Conservation (phyloP, 2,797 vertebrate species). For the Melanotaenia parkinsoni region DNA sequence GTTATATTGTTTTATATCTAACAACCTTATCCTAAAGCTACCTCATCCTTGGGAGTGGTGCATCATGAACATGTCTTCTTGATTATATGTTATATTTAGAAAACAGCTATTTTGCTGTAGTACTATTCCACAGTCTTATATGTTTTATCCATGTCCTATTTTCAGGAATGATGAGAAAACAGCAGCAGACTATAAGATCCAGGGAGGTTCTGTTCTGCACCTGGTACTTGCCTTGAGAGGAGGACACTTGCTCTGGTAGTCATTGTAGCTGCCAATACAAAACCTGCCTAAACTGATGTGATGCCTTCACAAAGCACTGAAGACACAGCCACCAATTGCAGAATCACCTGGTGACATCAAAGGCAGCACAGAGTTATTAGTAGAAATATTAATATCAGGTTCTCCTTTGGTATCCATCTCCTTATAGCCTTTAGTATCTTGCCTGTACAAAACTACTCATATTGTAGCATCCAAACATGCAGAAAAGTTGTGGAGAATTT, state of each 20-base stretch:
- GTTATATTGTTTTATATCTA: neutral
- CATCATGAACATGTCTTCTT: neutral
- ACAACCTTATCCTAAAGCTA: neutral
- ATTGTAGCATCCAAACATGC: conserved; percentile 6
- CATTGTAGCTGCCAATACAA: conserved; percentile 47
- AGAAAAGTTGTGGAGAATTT: conserved; percentile 27
- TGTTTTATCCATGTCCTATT: neutral
- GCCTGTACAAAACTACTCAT: conserved; percentile 2
- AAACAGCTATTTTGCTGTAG: neutral
- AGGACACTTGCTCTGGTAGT: conserved; percentile 62
- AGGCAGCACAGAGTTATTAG: conserved; percentile 10
- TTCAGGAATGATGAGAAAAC: conserved; percentile 95
- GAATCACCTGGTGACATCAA: conserved; percentile 17
- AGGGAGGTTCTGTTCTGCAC: conserved; percentile 93
- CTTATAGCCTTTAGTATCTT: conserved; percentile 14
- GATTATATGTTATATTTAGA: neutral
- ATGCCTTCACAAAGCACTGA: conserved; percentile 24
- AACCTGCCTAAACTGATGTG: conserved; percentile 32
- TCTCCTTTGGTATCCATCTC: conserved; percentile 18
- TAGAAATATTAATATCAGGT: conserved; percentile 20
- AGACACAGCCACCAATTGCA: conserved; percentile 10
- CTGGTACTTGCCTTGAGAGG: conserved; percentile 91
- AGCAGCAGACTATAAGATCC: conserved; percentile 93
- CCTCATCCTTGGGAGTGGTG: neutral
- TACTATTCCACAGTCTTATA: neutral